A percentile compares a stretch with the other conserved stretches of the same genome.
Conservation (phyloP, 2,113 vertebrate species). For the Strix aluco region DNA sequence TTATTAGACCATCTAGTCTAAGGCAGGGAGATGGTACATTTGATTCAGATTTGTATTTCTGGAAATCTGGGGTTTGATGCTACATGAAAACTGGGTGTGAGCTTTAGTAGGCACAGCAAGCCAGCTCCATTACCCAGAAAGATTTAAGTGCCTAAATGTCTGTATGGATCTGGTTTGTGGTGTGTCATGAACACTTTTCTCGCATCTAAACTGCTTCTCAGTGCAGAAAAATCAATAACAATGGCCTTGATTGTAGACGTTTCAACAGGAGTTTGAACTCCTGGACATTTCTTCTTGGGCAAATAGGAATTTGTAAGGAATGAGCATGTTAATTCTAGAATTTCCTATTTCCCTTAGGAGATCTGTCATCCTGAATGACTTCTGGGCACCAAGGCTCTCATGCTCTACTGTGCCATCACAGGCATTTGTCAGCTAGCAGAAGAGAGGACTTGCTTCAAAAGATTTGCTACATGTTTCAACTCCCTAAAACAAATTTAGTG, state of each 20-base stretch:
- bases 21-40: not conserved
- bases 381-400: not conserved
- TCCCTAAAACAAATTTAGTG: not conserved
- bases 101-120: not conserved
- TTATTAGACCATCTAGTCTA: not conserved
- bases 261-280: not conserved
- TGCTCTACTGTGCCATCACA: not conserved
- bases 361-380: not conserved
- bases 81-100: not conserved
- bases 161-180: not conserved
- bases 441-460: not conserved
- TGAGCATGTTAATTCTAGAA: not conserved
- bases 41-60: not conserved
- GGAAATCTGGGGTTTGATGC: not conserved
- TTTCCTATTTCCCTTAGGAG: not conserved
- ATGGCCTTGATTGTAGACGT: not conserved
- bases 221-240: not conserved
- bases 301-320: not conserved
- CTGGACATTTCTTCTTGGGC: not conserved
- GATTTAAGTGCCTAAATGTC: not conserved
- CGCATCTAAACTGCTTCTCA: not conserved
- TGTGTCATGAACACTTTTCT: not conserved
- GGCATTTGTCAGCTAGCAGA: not conserved
- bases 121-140: not conserved
- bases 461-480: not conserved